A percentile compares a stretch with the other conserved stretches of the same genome.
phyloP scores from a whole-genome alignment of 2,888 invertebrate species.

The Eristalis intricaria region DNA sequence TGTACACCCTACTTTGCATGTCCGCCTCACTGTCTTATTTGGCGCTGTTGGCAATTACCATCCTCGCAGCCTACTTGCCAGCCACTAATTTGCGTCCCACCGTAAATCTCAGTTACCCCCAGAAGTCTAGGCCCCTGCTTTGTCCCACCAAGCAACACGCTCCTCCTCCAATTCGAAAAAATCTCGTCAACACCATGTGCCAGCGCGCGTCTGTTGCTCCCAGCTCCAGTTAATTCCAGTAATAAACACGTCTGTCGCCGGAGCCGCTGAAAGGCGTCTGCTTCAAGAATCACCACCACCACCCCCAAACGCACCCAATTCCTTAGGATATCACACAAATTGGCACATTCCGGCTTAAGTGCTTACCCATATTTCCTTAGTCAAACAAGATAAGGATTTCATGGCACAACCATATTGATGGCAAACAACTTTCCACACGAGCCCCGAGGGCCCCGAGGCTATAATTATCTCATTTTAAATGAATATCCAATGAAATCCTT shows the following conservation, averaged over 20 bases:
- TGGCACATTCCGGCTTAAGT: conserved; percentile 1
- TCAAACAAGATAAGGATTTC: conserved; percentile 38
- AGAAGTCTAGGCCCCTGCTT: neutral
- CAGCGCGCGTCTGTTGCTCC: neutral
- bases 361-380: neutral
- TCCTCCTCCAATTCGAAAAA: neutral
- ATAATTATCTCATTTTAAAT: conserved; percentile 65
- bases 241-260: neutral
- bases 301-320: neutral
- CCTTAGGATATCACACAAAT: neutral
- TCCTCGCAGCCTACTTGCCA: too few species aligned
- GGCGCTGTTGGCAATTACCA: too few species aligned
- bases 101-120: too few species aligned
- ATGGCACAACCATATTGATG: conserved; percentile 1
- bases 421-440: conserved; percentile 12
- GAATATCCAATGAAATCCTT: conserved; percentile 60
- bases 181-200: neutral
- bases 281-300: neutral
- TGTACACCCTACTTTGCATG: too few species aligned
- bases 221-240: neutral
- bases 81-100: too few species aligned
- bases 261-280: neutral
- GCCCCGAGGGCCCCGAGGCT: conserved; percentile 24
- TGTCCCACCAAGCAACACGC: neutral
- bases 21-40: too few species aligned